These are phyloP conservation scores for Lathamus discolor DNA, from an alignment of 2,113 vertebrate genomes.

Conservation along the genomic window DNA sequence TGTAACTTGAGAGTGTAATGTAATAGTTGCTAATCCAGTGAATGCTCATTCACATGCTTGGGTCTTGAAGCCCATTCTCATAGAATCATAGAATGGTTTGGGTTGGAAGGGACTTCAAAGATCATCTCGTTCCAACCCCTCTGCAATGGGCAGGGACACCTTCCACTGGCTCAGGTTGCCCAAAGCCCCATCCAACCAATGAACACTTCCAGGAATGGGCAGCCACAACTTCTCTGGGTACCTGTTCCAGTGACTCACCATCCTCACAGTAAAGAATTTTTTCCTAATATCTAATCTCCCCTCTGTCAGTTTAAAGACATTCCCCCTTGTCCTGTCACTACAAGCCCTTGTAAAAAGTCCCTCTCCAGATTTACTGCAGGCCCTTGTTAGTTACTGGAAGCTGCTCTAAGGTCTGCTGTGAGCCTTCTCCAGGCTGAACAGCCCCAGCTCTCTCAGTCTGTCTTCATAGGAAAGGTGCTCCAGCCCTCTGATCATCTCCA, in stretches of 20 bases:
- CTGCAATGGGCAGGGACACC: neutral
- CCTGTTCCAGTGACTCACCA: neutral
- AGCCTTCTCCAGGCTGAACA: neutral
- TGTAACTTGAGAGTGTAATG: neutral
- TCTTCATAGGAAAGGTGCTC: neutral
- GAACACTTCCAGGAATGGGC: neutral
- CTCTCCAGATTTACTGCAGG: neutral
- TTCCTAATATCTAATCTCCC: neutral
- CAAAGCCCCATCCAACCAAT: neutral
- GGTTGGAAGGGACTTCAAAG: neutral
- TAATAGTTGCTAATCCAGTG: neutral
- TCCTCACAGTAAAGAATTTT: neutral
- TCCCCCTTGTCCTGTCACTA: neutral
- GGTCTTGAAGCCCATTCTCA: neutral
- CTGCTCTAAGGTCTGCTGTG: neutral
- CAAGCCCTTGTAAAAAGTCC: neutral
- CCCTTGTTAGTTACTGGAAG: neutral
- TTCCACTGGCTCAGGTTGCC: neutral
- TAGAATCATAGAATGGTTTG: neutral
- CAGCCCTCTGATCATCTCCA: neutral
- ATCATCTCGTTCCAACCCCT: neutral
- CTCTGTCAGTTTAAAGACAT: neutral
- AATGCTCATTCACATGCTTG: neutral
- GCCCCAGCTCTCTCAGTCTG: neutral
- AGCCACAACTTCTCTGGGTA: neutral